phyloP scores from a whole-genome alignment of 1,140 invertebrate genomes.

The Drosophila malerkotliana region DNA sequence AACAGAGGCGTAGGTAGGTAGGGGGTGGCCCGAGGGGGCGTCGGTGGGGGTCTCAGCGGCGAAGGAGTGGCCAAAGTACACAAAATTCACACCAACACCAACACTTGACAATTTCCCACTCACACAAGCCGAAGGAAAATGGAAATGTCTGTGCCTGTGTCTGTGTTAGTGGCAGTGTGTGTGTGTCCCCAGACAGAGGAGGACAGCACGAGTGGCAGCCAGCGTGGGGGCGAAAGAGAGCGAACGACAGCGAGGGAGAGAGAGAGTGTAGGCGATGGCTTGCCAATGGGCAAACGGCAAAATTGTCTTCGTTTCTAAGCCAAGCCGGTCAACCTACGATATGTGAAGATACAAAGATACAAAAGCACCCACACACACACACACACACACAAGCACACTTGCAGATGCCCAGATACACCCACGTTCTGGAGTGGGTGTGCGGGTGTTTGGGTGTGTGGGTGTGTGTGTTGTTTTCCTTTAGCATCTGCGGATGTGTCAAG shows the following conservation, averaged over 20 bases:
- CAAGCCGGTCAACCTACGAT: constrained; percentile 38
- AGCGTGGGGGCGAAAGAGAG: constrained; percentile 13
- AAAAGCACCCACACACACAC: constrained; percentile 20
- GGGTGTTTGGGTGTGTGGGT: neutral
- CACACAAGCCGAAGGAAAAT: constrained; percentile 25
- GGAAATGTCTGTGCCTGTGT: constrained; percentile 23
- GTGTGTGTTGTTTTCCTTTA: neutral
- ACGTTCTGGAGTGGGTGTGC: neutral
- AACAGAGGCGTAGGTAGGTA: neutral
- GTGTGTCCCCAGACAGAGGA: constrained; percentile 25
- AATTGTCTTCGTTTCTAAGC: constrained; percentile 58
- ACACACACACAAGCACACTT: constrained; percentile 11
- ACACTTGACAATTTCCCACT: constrained; percentile 71
- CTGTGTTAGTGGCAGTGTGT: constrained; percentile 37
- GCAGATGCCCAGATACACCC: constrained; percentile 2
- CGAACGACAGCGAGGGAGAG: neutral
- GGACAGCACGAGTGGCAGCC: neutral
- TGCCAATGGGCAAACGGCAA: constrained; percentile 65
- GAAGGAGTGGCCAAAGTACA: constrained; percentile 84
- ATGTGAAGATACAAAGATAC: constrained; percentile 21
- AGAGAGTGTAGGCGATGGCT: constrained; percentile 25
- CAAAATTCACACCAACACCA: constrained; percentile 82
- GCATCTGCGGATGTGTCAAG: constrained; percentile 15
- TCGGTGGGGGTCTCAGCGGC: constrained; percentile 10
- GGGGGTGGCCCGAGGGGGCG: neutral